These are phyloP conservation scores for Macaria notata DNA, from an alignment of 2,888 invertebrate genomes.

Conservation along the genomic window DNA sequence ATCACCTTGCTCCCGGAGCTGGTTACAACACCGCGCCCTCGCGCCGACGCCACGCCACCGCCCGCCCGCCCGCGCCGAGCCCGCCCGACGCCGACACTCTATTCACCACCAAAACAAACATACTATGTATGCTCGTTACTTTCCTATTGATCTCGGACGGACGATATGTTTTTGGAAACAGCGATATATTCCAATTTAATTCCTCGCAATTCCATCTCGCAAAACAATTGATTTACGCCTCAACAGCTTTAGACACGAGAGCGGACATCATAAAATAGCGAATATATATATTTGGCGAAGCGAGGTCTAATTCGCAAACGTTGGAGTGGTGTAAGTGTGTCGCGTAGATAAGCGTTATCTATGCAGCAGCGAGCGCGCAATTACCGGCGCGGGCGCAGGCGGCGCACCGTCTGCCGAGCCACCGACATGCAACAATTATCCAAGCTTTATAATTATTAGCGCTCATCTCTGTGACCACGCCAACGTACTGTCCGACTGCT, in stretches of 20 bases:
- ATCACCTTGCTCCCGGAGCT: conserved; percentile 47
- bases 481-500: conserved; percentile 2
- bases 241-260: conserved; percentile 3
- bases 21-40: conserved; percentile 32
- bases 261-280: conserved; percentile 17
- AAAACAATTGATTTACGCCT: too few species aligned
- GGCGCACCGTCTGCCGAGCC: conserved; percentile 39
- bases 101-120: not conserved
- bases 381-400: conserved; percentile 30
- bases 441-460: conserved; percentile 26
- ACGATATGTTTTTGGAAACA: too few species aligned
- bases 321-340: conserved; percentile 19
- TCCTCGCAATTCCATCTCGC: not conserved
- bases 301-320: conserved; percentile 16
- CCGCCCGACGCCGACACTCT: not conserved
- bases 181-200: not conserved
- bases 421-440: conserved; percentile 27
- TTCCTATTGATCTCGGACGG: conserved; percentile 26
- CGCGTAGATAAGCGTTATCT: conserved; percentile 27
- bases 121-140: not conserved
- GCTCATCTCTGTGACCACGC: conserved; percentile 14
- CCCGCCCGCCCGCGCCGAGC: not conserved
- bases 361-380: conserved; percentile 18
- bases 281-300: conserved; percentile 17
- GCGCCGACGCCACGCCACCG: not conserved